Base-by-base conservation (phyloP, 2,797 vertebrate species). In the Mico argentatus region DNA sequence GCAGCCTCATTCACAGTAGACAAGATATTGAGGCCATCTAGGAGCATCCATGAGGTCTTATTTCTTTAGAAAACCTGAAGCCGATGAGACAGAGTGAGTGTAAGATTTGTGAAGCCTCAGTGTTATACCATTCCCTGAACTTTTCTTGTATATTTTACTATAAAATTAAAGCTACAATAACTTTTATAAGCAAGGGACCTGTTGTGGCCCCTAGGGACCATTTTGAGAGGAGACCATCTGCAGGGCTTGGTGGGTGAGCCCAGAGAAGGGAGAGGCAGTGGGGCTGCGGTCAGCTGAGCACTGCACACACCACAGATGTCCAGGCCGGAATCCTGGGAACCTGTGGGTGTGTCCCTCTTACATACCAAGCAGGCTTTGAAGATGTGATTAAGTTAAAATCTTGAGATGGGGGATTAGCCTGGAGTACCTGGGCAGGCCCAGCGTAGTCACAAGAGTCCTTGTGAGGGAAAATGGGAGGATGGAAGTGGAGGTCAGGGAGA, bases 31-130 rank as follows among this genome's bases (percentile, higher is more conserved):
- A 80, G 41, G 77, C 13, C 73, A 48, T 48, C 30, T 19, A 4
- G 33, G 27, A 1, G 36, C 17, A 4, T 1, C 24, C 15, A 24
- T 0, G 39, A 39, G 1, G 7, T 59, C 19, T 33, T 27, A 8
- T 59, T 33, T 73, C 70, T 30, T 57, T 46, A 24, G 57, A 46
- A 96, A 52, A 27, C 22, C 50, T 22, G 30, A 50, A 11, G n/a
- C 36, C 20, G 50, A 39, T 5, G 15, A 76, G 59, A 41, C 26
- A 33, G 24, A 5, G 64, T 17, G 5, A 55, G 52, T 55, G 20
- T 26, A 30, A 17, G 41, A 20, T 26, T 30, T 33, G 11, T 5
- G 48, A 27, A 72, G 72, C 61, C 24, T 24, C 7, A 48, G 7
- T 70, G 46, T 7, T n/a, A 33, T 3, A 48, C 5, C 36, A 13